A percentile compares a stretch with the other conserved stretches of the same genome.
Conservation (phyloP, 2,888 invertebrate species). For the Drosophila rubida region DNA sequence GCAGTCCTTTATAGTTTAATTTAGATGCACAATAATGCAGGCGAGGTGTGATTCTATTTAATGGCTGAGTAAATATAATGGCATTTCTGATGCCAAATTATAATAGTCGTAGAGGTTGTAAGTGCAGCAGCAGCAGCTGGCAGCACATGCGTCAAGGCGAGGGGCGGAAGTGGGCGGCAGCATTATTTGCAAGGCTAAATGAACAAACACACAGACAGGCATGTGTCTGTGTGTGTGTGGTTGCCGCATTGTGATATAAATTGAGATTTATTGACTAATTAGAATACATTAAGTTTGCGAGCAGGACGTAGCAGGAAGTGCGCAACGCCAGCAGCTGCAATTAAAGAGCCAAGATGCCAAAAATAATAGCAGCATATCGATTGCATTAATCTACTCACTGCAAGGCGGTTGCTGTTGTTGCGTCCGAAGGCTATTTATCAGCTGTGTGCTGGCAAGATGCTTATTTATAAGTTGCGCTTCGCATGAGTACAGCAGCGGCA, state of each 20-base stretch:
- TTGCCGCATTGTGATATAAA: conserved; percentile 69
- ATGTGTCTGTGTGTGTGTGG: too few species aligned
- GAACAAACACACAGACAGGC: conserved; percentile 27
- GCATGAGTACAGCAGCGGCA: conserved; percentile 7
- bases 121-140: conserved; percentile 24
- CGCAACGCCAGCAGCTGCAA: conserved; percentile 30
- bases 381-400: not conserved
- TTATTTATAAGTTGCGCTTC: conserved; percentile 14
- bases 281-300: conserved; percentile 82
- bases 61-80: conserved; percentile 64
- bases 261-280: conserved; percentile 85
- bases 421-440: conserved; percentile 5
- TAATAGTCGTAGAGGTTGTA: conserved; percentile 9
- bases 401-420: too few species aligned
- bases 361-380: conserved; percentile 7
- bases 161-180: conserved; percentile 34
- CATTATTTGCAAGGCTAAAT: conserved; percentile 46
- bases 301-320: conserved; percentile 56
- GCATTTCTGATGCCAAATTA: conserved; percentile 49
- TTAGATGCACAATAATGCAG: conserved; percentile 38
- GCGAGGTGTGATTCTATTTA: conserved; percentile 71
- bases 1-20: conserved; percentile 55
- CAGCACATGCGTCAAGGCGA: conserved; percentile 31
- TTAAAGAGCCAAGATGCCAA: conserved; percentile 19
- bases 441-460: not conserved